Evolutionary conservation across 2,888 invertebrate genomes (phyloP), one percentile per base, ranked within the genome.

Genomic region (Hypercompe scribonia): DNA sequence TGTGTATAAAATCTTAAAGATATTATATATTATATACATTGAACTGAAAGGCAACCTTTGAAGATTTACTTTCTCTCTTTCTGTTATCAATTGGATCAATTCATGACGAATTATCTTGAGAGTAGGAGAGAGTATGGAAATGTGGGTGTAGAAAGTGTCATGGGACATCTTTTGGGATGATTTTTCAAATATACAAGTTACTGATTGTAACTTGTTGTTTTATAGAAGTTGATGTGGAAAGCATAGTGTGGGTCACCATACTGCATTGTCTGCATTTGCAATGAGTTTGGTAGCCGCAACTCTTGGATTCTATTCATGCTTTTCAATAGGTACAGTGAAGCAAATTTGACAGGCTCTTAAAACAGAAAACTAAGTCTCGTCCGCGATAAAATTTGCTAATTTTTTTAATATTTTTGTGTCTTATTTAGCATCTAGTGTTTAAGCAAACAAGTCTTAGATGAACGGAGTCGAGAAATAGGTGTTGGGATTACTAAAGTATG

Each of bases 41-140:
- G 21, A 46, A 46, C 21, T 46, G 15, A 5, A 5, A 42, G 42
- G 21, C 46, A 46, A 46, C 21, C 3, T 15, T 42, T 42, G 18
- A 42, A 42, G 42, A 42, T 21, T 21, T 46, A 18, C 11, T 21
- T 11, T 31, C 5, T 5, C 65, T 70, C 21, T 76, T 21, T 18
- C 46, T 71, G 72, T 70, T 63, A 66, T 72, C 64, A 74, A 54
- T 65, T 75, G 50, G 4, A 58, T 71, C 75, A 76, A 67, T n/a
- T 33, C 65, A 65, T 71, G 66, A 78, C 70, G 71, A 76, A 80
- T 78, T 86, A 79, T 82, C 83, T 78, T 83, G 86, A 76, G 76
- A 75, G 69, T 76, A 78, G 82, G 86, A 84, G 88, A 87, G 88
- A 86, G 87, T 89, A 88, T 86, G 86, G 89, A 88, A 88, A 88